Evolutionary conservation across 2,113 vertebrate genomes (phyloP).

Genomic region (Gymnogyps californianus): DNA sequence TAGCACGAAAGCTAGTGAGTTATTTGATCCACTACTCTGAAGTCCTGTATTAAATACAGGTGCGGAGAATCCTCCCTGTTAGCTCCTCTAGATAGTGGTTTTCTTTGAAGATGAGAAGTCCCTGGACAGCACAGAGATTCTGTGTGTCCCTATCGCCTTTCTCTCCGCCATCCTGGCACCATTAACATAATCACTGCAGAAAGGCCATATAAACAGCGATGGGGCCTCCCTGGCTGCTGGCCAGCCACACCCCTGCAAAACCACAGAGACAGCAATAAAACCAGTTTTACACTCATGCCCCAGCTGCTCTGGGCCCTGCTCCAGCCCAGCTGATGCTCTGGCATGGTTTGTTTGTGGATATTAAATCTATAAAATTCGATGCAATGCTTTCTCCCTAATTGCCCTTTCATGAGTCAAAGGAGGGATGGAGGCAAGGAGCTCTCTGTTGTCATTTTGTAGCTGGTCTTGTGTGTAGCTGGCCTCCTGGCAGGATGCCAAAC

Average conservation of each 20-base stretch:
- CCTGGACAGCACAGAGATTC: neutral
- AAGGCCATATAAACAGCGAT: neutral
- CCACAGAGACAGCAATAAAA: slow-evolving; percentile 38
- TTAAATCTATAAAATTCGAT: slow-evolving; percentile 20
- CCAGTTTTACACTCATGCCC: neutral
- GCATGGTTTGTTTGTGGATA: slow-evolving; percentile 2
- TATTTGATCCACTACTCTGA: neutral
- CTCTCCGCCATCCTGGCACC: neutral
- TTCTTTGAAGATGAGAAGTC: neutral
- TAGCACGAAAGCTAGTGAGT: neutral
- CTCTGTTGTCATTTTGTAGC: neutral
- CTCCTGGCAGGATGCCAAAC: neutral
- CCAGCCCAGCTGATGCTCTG: slow-evolving; percentile 52
- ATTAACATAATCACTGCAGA: neutral
- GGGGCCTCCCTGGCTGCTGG: slow-evolving; percentile 37
- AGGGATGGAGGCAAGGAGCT: neutral
- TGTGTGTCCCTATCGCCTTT: neutral
- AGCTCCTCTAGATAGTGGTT: neutral
- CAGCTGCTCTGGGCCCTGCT: slow-evolving; percentile 38
- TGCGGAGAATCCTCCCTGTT: neutral
- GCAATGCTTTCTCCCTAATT: slow-evolving; percentile 10
- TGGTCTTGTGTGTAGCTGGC: neutral
- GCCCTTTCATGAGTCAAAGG: neutral
- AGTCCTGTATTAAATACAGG: neutral
- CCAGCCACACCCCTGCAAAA: slow-evolving; percentile 45